Conservation (phyloP, 2,113 vertebrate species). For the Lamprologus callipterus region DNA sequence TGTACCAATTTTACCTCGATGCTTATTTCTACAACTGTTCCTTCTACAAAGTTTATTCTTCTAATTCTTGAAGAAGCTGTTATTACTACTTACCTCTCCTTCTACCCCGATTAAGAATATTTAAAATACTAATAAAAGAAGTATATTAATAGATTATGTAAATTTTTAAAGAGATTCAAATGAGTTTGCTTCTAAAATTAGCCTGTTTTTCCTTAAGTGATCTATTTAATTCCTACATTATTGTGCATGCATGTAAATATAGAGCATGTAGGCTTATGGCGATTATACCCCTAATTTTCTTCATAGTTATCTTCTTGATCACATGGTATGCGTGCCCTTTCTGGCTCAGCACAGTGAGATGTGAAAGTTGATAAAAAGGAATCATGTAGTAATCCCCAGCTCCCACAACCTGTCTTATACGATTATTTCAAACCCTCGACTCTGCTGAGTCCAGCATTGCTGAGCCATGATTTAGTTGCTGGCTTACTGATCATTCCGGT, state of each 20-base stretch:
- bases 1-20: not conserved
- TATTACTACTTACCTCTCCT: not conserved
- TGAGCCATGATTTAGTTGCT: not conserved
- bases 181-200: not conserved
- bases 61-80: not conserved
- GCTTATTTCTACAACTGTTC: not conserved
- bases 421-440: conserved; percentile 12
- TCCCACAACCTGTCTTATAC: conserved; percentile 9
- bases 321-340: conserved; percentile 10
- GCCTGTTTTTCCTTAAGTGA: not conserved
- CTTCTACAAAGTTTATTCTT: not conserved
- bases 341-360: conserved; percentile 1
- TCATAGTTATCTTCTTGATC: conserved; percentile 6
- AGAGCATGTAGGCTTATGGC: not conserved
- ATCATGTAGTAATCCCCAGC: conserved; percentile 26
- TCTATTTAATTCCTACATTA: not conserved
- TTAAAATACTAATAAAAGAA: not conserved
- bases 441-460: not conserved
- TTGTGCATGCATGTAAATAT: not conserved
- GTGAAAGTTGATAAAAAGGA: conserved; percentile 34
- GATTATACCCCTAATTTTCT: conserved; percentile 4
- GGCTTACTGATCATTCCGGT: not conserved
- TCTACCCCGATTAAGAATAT: not conserved
- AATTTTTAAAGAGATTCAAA: not conserved
- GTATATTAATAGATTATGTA: not conserved